Evolutionary conservation across 2,888 invertebrate species (phyloP).

Genomic region (Trimorus sp.): DNA sequence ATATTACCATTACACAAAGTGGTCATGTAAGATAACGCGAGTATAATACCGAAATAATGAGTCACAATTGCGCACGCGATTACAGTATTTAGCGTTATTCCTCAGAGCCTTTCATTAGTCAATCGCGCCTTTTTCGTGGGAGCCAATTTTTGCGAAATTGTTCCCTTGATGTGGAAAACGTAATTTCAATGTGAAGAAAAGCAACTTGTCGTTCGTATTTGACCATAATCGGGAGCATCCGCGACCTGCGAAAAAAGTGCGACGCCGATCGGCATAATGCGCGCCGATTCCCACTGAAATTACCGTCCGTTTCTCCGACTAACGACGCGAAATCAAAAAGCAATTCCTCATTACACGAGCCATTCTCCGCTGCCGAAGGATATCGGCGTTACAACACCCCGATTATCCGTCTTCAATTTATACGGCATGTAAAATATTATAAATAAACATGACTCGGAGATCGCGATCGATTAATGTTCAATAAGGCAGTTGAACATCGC

Average conservation of each 20-base stretch:
- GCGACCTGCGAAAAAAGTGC: conserved; percentile 16
- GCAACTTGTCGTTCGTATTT: conserved; percentile 17
- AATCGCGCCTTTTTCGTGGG: background rate
- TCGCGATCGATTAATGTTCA: conserved; percentile 59
- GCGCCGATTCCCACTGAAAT: conserved; percentile 46
- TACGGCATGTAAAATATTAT: conserved; percentile 61
- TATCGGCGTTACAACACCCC: conserved; percentile 55
- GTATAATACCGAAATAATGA: conserved; percentile 18
- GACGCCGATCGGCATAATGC: conserved; percentile 31
- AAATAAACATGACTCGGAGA: conserved; percentile 63
- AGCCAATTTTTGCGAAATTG: too few relatives aligned
- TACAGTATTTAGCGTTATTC: conserved; percentile 18
- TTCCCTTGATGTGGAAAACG: too few relatives aligned
- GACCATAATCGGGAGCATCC: conserved; percentile 34
- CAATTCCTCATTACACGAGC: conserved; percentile 58
- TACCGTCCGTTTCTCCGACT: conserved; percentile 24
- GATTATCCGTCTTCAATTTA: conserved; percentile 45
- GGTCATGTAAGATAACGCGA: background rate
- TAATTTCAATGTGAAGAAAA: background rate
- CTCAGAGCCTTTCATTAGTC: background rate
- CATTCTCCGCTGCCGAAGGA: conserved; percentile 62
- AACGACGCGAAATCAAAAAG: conserved; percentile 59
- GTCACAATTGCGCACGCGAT: conserved; percentile 1
- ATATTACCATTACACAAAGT: conserved; percentile 7
- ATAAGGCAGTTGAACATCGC: conserved; percentile 55